Base-by-base conservation (phyloP, 2,888 invertebrate species). In the Mimachlamys varia region DNA sequence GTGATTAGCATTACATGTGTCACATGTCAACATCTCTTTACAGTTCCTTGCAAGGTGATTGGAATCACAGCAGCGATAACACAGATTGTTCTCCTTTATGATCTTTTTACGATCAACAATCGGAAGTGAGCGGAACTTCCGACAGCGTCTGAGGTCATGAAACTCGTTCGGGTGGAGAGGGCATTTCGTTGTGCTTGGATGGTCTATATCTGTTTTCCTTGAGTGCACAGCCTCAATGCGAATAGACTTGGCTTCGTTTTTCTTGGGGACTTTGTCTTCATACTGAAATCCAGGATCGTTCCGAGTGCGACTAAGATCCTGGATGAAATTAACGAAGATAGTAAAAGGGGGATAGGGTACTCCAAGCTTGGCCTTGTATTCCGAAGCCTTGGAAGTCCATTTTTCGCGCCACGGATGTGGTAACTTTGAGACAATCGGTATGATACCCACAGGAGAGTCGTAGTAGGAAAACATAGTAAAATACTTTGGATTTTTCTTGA, bases 391-490 rank as follows among this genome's bases (percentile, higher is more conserved):
- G 1, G 58, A 49, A 19, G 90, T 92, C 93, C 92, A 93, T 87
- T 90, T 93, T 76, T 92, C 90, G 55, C 91, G 92, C 15, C 91
- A 33, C 0, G 33, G 53, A 19, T 88, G 55, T 0, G 93, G 92
- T 53, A 93, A 58, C 62, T 93, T 93, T 22, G 50, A 27, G 33
- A 93, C 90, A 55, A 93, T 90, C 13, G 92, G 90, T 19, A 49
- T 89, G 2, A 92, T 89, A 1, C 92, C 92, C 4, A 87, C 76
- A 49, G 90, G 89, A 15, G 92, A 90, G 62, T 92, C 92, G 88
- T 89, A 92, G 38, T 93, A 93, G 19, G 90, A 88, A 33, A 93
- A 58, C 50, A 88, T 22, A 5, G 88, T 49, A 17, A 22, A 13
- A 55, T 91, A 90, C 17, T 88, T 55, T 13, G 90, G 38, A 88